Conservation (phyloP, 2,888 invertebrate genomes). For the Leptopilina drosophilae region DNA sequence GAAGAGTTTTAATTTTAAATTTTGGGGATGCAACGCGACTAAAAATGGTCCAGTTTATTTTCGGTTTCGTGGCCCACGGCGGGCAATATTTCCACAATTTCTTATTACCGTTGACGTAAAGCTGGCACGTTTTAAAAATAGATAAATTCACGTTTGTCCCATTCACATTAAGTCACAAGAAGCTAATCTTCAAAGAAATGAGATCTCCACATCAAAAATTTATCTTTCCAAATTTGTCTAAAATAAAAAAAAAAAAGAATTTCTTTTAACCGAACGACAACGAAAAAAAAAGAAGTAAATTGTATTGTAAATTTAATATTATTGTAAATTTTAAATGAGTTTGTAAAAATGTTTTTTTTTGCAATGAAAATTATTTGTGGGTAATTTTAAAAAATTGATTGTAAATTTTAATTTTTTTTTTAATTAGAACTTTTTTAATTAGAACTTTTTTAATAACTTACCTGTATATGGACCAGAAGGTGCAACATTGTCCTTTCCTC, state of each 20-base stretch:
- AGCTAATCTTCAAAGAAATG: conserved; percentile 50
- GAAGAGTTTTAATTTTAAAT: neutral
- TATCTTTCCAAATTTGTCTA: neutral
- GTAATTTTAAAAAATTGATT: too few species aligned
- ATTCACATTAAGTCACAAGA: conserved; percentile 56
- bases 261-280: neutral
- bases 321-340: too few species aligned
- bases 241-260: neutral
- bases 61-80: conserved; percentile 53
- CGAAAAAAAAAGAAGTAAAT: neutral
- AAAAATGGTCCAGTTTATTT: conserved; percentile 61
- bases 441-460: conserved; percentile 61
- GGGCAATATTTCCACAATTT: conserved; percentile 64
- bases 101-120: conserved; percentile 61
- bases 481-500: conserved; percentile 84
- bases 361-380: too few species aligned
- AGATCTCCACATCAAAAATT: neutral
- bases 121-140: conserved; percentile 64
- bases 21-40: conserved; percentile 44
- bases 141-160: conserved; percentile 53
- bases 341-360: too few species aligned
- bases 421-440: neutral
- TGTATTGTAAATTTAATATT: too few species aligned
- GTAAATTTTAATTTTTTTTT: too few species aligned
- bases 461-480: conserved; percentile 81